Evolutionary conservation across 2,113 vertebrate genomes (phyloP).

Genomic region (Echinops telfairi): DNA sequence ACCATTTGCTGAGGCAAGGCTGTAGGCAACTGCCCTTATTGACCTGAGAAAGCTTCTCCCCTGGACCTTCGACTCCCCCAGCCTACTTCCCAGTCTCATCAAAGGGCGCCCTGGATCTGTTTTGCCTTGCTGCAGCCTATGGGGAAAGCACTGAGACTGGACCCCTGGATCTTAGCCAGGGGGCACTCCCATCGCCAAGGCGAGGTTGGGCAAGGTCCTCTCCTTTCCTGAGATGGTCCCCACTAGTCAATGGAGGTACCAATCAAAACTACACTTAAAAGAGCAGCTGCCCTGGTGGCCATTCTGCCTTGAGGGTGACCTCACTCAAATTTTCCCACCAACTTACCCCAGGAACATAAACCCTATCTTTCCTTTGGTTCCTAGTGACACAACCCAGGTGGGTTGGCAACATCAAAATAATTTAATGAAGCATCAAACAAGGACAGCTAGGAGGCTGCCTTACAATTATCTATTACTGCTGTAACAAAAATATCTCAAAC

Average conservation of each 20-base stretch:
- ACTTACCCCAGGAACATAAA: neutral
- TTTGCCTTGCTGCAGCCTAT: neutral
- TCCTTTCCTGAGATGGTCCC: neutral
- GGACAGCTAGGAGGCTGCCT: too few species aligned
- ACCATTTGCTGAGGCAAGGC: neutral
- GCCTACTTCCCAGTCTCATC: neutral
- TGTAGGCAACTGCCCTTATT: neutral
- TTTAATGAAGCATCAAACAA: neutral
- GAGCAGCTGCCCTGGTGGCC: neutral
- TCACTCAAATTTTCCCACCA: neutral
- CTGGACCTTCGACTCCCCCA: neutral
- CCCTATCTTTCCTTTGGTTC: neutral
- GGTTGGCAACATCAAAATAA: neutral
- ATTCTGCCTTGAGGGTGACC: neutral
- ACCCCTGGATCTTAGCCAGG: constrained; percentile 15
- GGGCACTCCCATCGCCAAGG: neutral
- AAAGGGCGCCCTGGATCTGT: neutral
- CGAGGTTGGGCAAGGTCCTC: neutral
- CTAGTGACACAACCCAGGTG: neutral
- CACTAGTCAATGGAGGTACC: neutral
- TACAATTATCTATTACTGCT: too few species aligned
- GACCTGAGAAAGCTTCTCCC: neutral
- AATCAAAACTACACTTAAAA: too few species aligned
- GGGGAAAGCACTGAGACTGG: neutral
- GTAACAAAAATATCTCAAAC: too few species aligned